Conservation (phyloP, 2,888 invertebrate species). For the Timandra comae region DNA sequence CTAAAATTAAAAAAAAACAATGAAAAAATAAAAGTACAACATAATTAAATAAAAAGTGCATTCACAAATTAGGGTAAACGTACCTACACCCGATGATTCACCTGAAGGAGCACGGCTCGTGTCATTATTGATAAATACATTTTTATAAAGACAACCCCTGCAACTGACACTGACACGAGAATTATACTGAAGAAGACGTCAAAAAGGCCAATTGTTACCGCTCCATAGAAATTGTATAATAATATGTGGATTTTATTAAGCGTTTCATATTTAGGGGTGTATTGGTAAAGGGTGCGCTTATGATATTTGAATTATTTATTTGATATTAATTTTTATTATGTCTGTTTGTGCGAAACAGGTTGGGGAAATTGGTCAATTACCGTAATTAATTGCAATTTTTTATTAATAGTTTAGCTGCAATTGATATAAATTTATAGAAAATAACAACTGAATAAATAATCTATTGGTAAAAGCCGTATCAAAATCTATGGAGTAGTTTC, state of each 20-base stretch:
- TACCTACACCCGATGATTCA: conserved; percentile 27
- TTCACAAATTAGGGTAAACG: conserved; percentile 24
- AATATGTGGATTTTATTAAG: conserved; percentile 63
- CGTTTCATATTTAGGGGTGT: conserved; percentile 62
- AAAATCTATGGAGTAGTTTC: too few species aligned
- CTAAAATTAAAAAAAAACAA: not conserved
- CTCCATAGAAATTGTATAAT: conserved; percentile 41
- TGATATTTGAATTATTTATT: conserved; percentile 30
- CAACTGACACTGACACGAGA: conserved; percentile 51
- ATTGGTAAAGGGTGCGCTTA: conserved; percentile 41
- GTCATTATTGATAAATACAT: conserved; percentile 40
- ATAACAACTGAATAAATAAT: too few species aligned
- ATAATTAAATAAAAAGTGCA: conserved; percentile 6
- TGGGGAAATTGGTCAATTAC: too few species aligned
- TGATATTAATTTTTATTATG: too few species aligned
- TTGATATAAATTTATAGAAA: too few species aligned
- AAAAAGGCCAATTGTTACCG: conserved; percentile 69
- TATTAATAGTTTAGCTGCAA: too few species aligned
- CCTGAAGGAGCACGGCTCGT: conserved; percentile 46
- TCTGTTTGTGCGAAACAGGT: too few species aligned
- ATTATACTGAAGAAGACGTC: conserved; percentile 62
- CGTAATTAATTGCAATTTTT: too few species aligned
- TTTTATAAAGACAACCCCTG: conserved; percentile 34
- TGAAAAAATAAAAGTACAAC: conserved; percentile 7
- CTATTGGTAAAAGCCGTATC: too few species aligned